Evolutionary conservation across 1,140 invertebrate genomes (phyloP), one percentile per base, ranked within the genome.

Genomic region (Himalopsyche phryganea): DNA sequence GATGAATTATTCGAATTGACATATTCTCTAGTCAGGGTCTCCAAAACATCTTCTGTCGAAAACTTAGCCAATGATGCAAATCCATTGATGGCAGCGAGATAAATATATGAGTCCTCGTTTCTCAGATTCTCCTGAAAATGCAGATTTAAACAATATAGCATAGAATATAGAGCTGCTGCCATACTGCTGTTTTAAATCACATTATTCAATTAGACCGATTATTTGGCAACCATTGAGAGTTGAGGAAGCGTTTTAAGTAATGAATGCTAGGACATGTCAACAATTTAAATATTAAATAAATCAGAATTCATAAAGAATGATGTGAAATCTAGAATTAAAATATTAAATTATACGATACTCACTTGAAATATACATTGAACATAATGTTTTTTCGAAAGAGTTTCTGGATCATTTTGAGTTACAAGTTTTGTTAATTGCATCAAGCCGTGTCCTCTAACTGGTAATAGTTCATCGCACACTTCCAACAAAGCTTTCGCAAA

Each of bases 61-160:
- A 76, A 69, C 49, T 80, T 74, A 35, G 81, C 83, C 38, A 94
- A 69, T 13, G 83, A 71, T 23, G 86, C 83, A 42, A 94, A 71
- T 11, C 88, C 89, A 67, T 88, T 86, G 14, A 94, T 85, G 9
- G 91, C 85, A 41, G 83, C 77, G 44, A 94, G 71, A 74, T 94
- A 94, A 47, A 94, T 76, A 70, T 91, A 94, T 0, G 91, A 90
- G 71, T 96, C 92, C 23, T 84, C 71, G 66, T 93, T 80, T 66
- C 83, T 84, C 0, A 95, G 69, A 76, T 88, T 86, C 71, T 88
- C 83, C 85, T 87, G 61, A 50, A 82, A 47, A 3, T 28, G 9
- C 9, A 28, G 23, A n/a, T n/a, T n/a, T n/a, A n/a, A n/a, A n/a
- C n/a, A n/a, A n/a, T 28, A 14, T 32, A 35, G 33, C 33, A 35